Conservation (phyloP, 92 coral and sea anemone genomes). For the Epizoanthus illoricatus region DNA sequence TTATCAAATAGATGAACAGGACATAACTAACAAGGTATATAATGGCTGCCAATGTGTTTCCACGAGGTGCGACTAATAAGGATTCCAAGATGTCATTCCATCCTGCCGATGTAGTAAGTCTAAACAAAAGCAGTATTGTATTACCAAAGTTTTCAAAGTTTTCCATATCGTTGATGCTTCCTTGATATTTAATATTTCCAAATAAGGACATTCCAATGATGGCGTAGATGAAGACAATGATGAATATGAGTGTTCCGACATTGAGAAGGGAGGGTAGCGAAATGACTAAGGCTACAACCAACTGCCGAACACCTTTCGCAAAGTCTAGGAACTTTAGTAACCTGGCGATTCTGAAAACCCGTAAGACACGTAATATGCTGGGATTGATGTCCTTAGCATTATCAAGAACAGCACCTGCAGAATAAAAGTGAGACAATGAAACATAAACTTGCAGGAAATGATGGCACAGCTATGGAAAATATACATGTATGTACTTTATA, state of each 20-base stretch:
- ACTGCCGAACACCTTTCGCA: conserved; percentile 48
- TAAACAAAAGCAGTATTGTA: conserved; percentile 41
- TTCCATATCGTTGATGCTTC: conserved; percentile 50
- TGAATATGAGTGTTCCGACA: conserved; percentile 41
- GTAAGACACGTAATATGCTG: conserved; percentile 37
- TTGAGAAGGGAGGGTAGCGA: conserved; percentile 50
- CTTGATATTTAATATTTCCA: conserved; percentile 42
- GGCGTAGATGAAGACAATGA: conserved; percentile 49
- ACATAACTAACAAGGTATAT: conserved; percentile 40
- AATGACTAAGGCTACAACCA: conserved; percentile 38
- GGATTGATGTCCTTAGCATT: not conserved
- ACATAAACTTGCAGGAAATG: too few relatives aligned
- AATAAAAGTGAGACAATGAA: too few relatives aligned
- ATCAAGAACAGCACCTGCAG: too few relatives aligned
- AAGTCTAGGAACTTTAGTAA: conserved; percentile 40
- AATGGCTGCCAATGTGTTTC: conserved; percentile 20
- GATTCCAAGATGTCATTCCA: conserved; percentile 51
- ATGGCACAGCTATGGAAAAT: too few relatives aligned
- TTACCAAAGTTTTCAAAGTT: conserved; percentile 48
- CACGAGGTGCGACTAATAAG: conserved; percentile 38
- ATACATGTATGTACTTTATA: too few relatives aligned
- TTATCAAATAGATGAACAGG: conserved; percentile 23
- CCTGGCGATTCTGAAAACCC: conserved; percentile 48
- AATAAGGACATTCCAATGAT: conserved; percentile 51
- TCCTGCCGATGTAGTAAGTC: conserved; percentile 51